Base-by-base conservation (phyloP, 2,113 vertebrate species). In the Coptodon rendalli region DNA sequence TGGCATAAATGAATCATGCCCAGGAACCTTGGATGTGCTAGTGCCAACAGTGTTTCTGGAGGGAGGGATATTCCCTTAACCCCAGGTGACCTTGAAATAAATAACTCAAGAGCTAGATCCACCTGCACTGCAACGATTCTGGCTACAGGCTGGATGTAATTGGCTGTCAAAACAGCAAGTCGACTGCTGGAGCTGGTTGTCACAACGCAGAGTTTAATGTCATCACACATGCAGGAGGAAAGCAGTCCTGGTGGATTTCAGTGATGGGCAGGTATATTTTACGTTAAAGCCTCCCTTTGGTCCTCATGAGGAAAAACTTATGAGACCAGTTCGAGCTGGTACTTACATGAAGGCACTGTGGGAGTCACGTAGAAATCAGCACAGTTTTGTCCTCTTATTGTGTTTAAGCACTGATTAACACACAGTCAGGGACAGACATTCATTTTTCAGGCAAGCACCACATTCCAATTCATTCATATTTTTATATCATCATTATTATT, bases 1-100 rank as follows among this genome's bases (percentile, higher is more conserved):
- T 93, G 89, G 82, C 61, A 90, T 93, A 94, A 93, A 93, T 93
- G 90, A 94, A 93, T 94, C 87, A 94, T 91, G 86, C 80, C 54
- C 8, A 73, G 85, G 83, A 92, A 87, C 86, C 87, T 89, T 81
- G 86, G 85, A 71, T 19, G 38, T 9, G 56, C 82, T 63, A 19
- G 63, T 86, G 84, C 83, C 87, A 83, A 81, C 87, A 14, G 16
- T 84, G 82, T 92, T 91, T 92, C 90, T 45, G 16, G 66, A 82
- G 91, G 68, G 80, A 90, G 86, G 89, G 87, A 81, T 94, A 91
- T 93, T 93, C 87, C 82, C 84, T 91, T 89, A 92, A 87, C 92
- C 86, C 84, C 4, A 2, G 3, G 31, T 85, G 83, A 91, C 91
- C 93, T 93, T 89, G 87, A 80, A 82, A 89, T 93, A 91, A 93